These are phyloP conservation scores for Bubo bubo DNA, from an alignment of 2,113 vertebrate species.

Conservation along the genomic window DNA sequence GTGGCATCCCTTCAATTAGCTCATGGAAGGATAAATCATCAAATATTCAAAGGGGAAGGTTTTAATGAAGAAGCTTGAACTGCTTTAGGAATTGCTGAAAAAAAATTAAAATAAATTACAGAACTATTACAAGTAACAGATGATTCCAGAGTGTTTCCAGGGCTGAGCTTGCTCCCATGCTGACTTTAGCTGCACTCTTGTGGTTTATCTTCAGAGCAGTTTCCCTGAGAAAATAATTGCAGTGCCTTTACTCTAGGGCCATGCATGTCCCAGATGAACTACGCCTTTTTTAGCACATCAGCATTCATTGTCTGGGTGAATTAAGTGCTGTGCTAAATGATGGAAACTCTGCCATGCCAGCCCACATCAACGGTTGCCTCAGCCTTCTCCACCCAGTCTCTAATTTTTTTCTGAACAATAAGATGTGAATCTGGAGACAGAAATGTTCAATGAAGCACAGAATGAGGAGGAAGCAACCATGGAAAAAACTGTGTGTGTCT, in stretches of 20 bases:
- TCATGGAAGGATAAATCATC: constrained; percentile 31
- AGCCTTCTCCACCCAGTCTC: not conserved
- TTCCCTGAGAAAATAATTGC: constrained; percentile 72
- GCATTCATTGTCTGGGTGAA: constrained; percentile 66
- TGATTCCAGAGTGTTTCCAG: constrained; percentile 43
- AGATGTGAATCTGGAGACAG: constrained; percentile 15
- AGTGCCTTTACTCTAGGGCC: constrained; percentile 56
- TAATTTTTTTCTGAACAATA: constrained; percentile 30
- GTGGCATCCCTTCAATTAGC: not conserved
- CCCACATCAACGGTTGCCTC: constrained; percentile 29
- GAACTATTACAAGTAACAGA: constrained; percentile 61
- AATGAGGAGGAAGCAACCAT: not conserved
- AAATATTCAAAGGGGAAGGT: constrained; percentile 24
- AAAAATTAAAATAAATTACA: not conserved
- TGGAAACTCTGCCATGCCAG: not conserved
- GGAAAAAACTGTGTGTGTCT: not conserved
- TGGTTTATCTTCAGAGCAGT: constrained; percentile 68
- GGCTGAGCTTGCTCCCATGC: constrained; percentile 51
- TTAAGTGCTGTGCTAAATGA: constrained; percentile 68
- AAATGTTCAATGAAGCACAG: not conserved
- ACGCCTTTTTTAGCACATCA: constrained; percentile 58
- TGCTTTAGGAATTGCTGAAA: constrained; percentile 28
- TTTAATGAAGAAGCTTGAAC: constrained; percentile 55
- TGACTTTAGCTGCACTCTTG: constrained; percentile 60
- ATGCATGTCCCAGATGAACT: constrained; percentile 70